A percentile compares a stretch with the other conserved stretches of the same genome.
These are phyloP conservation scores for Cryptocephalus moraei DNA, from an alignment of 2,888 invertebrate genomes.

Conservation along the genomic window DNA sequence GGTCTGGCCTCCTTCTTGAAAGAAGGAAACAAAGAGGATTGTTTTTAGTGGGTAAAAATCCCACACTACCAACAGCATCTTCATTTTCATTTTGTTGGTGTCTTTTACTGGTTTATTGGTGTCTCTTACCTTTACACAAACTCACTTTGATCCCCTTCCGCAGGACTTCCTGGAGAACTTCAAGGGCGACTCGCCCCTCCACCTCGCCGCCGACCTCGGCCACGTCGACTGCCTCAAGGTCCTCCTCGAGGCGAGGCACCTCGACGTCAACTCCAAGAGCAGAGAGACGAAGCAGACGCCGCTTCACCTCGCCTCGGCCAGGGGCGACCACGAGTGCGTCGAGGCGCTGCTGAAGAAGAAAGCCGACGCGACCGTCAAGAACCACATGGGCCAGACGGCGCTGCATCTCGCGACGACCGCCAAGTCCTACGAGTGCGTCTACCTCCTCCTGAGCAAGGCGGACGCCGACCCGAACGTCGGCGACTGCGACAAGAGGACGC, in stretches of 20 bases:
- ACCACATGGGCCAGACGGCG: constrained; percentile 73
- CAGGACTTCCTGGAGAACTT: too few relatives aligned
- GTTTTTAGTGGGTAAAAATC: too few relatives aligned
- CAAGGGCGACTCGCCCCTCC: constrained; percentile 65
- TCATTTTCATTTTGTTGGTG: too few relatives aligned
- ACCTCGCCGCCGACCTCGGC: constrained; percentile 71
- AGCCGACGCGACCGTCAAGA: constrained; percentile 63
- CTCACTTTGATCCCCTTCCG: too few relatives aligned
- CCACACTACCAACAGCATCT: too few relatives aligned
- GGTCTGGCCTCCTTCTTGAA: too few relatives aligned
- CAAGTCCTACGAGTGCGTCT: constrained; percentile 69
- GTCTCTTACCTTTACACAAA: too few relatives aligned
- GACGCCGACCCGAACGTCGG: constrained; percentile 68
- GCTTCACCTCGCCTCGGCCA: constrained; percentile 77
- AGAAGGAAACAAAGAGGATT: too few relatives aligned
- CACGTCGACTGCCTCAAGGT: constrained; percentile 61
- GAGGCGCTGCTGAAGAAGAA: constrained; percentile 61
- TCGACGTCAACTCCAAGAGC: constrained; percentile 59
- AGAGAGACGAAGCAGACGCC: constrained; percentile 67
- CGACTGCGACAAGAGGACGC: constrained; percentile 71
- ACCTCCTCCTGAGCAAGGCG: constrained; percentile 49
- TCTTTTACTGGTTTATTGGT: too few relatives aligned
- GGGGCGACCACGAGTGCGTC: constrained; percentile 73
- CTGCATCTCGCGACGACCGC: constrained; percentile 74
- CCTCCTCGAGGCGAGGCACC: constrained; percentile 60